These are phyloP conservation scores for Patella pellucida DNA, from an alignment of 2,888 invertebrate genomes.

Conservation along the genomic window DNA sequence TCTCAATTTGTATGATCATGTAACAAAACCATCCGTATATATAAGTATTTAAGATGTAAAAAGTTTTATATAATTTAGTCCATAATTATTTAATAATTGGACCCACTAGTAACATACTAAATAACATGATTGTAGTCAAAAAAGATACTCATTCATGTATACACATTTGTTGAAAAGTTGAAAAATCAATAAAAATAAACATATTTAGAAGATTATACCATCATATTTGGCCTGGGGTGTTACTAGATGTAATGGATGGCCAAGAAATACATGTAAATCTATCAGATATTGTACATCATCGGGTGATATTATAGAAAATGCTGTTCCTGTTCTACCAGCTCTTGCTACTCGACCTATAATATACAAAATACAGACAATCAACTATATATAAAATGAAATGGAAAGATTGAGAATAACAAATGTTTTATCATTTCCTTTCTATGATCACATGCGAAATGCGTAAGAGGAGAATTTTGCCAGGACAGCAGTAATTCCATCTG, in stretches of 20 bases:
- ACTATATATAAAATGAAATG: background rate
- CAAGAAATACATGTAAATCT: constrained; percentile 95
- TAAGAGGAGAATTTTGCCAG: too few relatives aligned
- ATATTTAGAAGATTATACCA: constrained; percentile 25
- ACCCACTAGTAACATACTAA: too few relatives aligned
- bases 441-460: too few relatives aligned
- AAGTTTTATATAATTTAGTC: too few relatives aligned
- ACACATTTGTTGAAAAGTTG: too few relatives aligned
- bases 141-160: too few relatives aligned
- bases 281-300: constrained; percentile 93
- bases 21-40: too few relatives aligned
- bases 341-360: constrained; percentile 86
- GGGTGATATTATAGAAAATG: constrained; percentile 89
- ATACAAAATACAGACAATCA: background rate
- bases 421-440: background rate
- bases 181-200: too few relatives aligned
- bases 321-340: constrained; percentile 91
- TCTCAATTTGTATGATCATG: too few relatives aligned
- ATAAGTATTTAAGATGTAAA: too few relatives aligned
- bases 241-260: constrained; percentile 77
- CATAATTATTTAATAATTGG: too few relatives aligned
- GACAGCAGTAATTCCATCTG: background rate
- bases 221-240: constrained; percentile 34
- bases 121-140: too few relatives aligned
- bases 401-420: background rate